Base-by-base conservation (phyloP, 2,888 invertebrate genomes). In the Gastrophysa polygoni region DNA sequence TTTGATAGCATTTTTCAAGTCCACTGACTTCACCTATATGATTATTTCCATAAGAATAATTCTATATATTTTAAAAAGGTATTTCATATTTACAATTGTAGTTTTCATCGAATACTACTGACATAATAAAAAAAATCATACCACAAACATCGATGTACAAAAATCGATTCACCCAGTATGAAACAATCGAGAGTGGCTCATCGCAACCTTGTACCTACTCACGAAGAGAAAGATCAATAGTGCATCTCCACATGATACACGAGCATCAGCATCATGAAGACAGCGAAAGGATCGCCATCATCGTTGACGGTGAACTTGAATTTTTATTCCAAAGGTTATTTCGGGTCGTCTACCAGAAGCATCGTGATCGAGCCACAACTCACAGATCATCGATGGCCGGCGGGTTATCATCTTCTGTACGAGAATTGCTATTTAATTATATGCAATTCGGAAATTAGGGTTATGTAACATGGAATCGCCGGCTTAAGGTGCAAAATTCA, bases 261-360 rank as follows among this genome's bases (percentile, higher is more conserved):
- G 21, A 38, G 43, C 38, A 38, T 3, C 18, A 18, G 18, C 18
- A 52, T 38, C 18, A 51, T 8, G 8, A 10, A 2, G 10, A 32
- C 10, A 32, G 6, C 59, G 60, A 63, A 51, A 60, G 54, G 60
- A 67, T 67, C 67, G 61, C 54, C 28, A 10, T 11, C 32, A 11
- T 32, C 24, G 57, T 43, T 49, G 57, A 60, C 58, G 60, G 58
- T 67, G 71, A 68, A 70, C 71, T 71, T 71, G 71, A 68, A 71
- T 63, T 52, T 63, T 61, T 24, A 3, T 38, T 38, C 61, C 61
- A 68, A 70, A 71, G 71, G 69, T 70, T 67, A 69, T 44, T 64
- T 48, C 60, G 57, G 68, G 68, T 71, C 70, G 63, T 68, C 68
- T 21, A 64, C 62, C 54, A 20, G 20, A 16, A 11, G 14, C 54